Base-by-base conservation (phyloP, 2,797 vertebrate genomes). In the Gymnoscopelus microlampas region DNA sequence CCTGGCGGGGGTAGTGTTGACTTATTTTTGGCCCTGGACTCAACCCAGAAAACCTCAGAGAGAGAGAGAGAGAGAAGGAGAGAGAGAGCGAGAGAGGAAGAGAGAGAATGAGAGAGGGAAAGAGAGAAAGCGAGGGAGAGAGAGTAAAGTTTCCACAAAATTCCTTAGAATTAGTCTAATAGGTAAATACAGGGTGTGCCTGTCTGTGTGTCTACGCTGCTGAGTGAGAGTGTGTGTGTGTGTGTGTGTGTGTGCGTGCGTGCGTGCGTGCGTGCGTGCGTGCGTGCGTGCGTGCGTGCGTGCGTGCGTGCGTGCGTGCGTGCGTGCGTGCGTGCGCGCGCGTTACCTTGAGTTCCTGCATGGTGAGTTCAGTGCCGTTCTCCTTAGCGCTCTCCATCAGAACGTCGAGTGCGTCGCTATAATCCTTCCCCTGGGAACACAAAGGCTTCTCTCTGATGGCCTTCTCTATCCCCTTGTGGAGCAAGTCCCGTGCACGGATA, bases 261-360 rank as follows among this genome's bases (percentile, higher is more conserved):
- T 60, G 59, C 10, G n/a, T 23, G 39, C 5, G 15, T 14, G 39
- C 14, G 39, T 47, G 39, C 2, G 7, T 23, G 32, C 14, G 6
- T 47, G 32, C 14, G 59, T 47, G 59, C 1, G 35, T 14, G 35
- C 2, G n/a, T 6, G 35, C 15, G 32, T 47, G 39, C 7, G 32
- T 26, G 58, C 8, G 59, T 48, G 35, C 48, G 59, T 60, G 59
- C 23, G 59, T 5, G 24, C 77, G 32, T 70, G 44, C 71, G 57
- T 35, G 44, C 48, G 26, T 66, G 13, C 14, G 54, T 71, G 60
- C 19, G 44, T 58, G 64, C 55, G 59, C 8, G 3, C 47, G 44
- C 59, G 60, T 7, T 88, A 99, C 98, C 97, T 98, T 99, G 56
- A 99, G 92, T 63, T 99, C 97, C 87, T 99, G 98, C 97, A 99